Evolutionary conservation across 2,888 invertebrate genomes (phyloP).

Genomic region (Mesoligia furuncula): DNA sequence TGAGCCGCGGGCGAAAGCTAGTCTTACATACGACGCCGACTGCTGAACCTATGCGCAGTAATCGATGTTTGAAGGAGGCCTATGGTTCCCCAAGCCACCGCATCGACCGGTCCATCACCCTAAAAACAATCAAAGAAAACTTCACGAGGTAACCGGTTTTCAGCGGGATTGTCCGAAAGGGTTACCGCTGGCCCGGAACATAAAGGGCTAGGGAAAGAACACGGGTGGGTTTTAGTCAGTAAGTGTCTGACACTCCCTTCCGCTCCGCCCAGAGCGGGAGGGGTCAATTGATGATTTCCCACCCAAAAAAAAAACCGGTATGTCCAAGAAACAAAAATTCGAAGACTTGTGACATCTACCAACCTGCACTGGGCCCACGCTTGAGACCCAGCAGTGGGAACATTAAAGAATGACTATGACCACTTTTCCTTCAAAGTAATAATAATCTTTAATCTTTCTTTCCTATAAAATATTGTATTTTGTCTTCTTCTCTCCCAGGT

Average conservation of each 20-base stretch:
- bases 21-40: background rate
- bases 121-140: background rate
- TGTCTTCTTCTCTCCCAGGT: constrained; percentile 76
- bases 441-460: background rate
- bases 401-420: background rate
- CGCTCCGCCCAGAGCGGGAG: too few species aligned
- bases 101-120: background rate
- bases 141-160: too few species aligned
- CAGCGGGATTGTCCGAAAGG: too few species aligned
- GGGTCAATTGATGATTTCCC: too few species aligned
- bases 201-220: too few species aligned
- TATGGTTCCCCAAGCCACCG: background rate
- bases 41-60: background rate
- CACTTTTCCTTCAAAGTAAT: background rate
- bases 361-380: background rate
- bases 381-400: background rate
- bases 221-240: too few species aligned
- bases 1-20: too few species aligned
- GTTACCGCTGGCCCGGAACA: too few species aligned
- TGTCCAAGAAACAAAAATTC: background rate
- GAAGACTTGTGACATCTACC: background rate
- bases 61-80: too few species aligned
- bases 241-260: too few species aligned
- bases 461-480: background rate
- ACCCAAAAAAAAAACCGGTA: too few species aligned